These are phyloP conservation scores for Alectura lathami DNA, from an alignment of 2,113 vertebrate genomes.

Conservation along the genomic window DNA sequence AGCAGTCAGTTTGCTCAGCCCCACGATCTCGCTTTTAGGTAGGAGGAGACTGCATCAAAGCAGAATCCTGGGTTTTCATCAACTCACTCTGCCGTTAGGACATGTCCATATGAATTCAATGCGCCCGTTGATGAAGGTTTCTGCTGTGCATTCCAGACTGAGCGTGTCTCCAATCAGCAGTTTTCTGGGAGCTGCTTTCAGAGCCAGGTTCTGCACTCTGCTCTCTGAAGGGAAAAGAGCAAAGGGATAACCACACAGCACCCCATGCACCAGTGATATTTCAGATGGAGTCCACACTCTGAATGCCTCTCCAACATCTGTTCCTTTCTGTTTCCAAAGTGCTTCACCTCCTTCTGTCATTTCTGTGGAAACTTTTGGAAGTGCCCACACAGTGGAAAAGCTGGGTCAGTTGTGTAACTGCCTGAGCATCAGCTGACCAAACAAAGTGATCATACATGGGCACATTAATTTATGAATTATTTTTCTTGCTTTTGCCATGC, in stretches of 20 bases:
- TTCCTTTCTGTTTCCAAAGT: not conserved
- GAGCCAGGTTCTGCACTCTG: conserved; percentile 45
- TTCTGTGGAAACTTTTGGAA: not conserved
- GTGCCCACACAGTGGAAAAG: not conserved
- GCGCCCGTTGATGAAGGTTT: conserved; percentile 78
- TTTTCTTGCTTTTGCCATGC: not conserved
- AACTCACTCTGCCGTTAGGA: conserved; percentile 64
- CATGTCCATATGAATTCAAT: conserved; percentile 78
- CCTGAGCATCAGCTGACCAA: not conserved
- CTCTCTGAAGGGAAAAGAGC: conserved; percentile 40
- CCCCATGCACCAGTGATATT: accelerated
- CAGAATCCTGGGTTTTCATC: not conserved
- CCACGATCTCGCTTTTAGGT: not conserved
- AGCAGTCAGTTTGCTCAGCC: not conserved
- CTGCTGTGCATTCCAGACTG: conserved; percentile 78
- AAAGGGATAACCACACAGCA: not conserved
- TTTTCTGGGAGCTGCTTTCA: conserved; percentile 61
- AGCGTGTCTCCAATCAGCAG: conserved; percentile 83
- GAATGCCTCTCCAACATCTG: not conserved
- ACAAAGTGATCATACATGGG: not conserved
- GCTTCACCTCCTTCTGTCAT: not conserved
- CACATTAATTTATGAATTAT: not conserved
- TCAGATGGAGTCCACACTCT: not conserved
- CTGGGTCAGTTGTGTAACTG: not conserved
- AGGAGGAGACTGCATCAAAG: not conserved